Base-by-base conservation (phyloP, 2,888 invertebrate species). In the Sinopyrophorus schimmeli region DNA sequence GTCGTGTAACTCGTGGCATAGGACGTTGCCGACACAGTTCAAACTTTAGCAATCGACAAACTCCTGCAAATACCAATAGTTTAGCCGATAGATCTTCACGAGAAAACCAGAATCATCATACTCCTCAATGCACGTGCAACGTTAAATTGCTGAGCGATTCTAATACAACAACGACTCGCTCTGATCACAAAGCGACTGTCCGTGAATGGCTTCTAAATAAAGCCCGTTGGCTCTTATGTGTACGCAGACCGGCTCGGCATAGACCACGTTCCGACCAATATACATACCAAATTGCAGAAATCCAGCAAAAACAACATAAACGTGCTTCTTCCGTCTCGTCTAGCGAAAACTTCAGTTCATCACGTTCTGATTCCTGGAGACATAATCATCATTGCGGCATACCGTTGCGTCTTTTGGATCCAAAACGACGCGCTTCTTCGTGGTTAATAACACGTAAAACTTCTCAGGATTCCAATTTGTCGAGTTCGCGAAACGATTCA, bases 361-460 rank as follows among this genome's bases (percentile, higher is more conserved):
- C 87, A 2, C 79, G 89, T 52, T 92, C 91, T 5, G 92, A 92
- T 69, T 91, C 92, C 39, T 92, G 92, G 91, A 77, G 86, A 2
- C 87, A 88, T 67, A 78, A 80, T 43, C 81, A 81, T 28, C 82
- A 84, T 69, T 89, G 90, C 60, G 83, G 88, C 34, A 88, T 92
- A 41, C 89, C 91, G 1, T 70, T 88, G 54, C 76, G 86, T 42
- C 73, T 87, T 55, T 74, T 87, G 26, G 87, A 88, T 58, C 86
- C 87, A 1, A 84, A 89, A 65, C 78, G 92, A 40, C 79, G 92
- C 57, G 87, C 91, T 32, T 88, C 91, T 0, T 90, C 91, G 1
- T 92, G 92, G 92, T 76, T 92, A 51, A 87, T 92, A 15, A 90
- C 92, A n/a, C 78, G 92, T 39, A 93, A 93, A 74, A 90, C 92